phyloP scores from a whole-genome alignment of 2,888 invertebrate species.

The Apodemia zela region DNA sequence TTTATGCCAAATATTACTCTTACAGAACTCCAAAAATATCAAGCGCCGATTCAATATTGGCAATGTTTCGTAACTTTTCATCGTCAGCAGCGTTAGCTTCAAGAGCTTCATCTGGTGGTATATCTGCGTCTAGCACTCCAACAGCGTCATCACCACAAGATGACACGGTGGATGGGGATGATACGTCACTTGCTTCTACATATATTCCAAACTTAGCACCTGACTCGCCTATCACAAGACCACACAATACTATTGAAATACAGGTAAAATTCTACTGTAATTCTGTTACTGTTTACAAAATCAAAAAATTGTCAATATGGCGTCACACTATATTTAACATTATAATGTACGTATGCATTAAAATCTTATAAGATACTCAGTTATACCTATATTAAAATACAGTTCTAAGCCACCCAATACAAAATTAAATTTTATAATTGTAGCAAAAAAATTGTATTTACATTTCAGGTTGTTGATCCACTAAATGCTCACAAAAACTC shows the following conservation, averaged over 20 bases:
- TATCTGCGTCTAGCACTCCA: conserved; percentile 86
- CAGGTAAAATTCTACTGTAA: conserved; percentile 45
- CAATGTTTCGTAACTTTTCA: conserved; percentile 88
- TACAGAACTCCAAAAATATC: conserved; percentile 83
- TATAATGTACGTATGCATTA: too few relatives aligned
- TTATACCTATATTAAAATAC: too few relatives aligned
- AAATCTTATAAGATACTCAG: too few relatives aligned
- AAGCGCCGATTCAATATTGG: conserved; percentile 89
- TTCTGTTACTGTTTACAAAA: not conserved
- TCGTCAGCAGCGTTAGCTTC: conserved; percentile 82
- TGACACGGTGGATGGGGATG: conserved; percentile 84
- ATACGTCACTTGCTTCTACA: conserved; percentile 86
- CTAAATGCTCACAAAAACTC: conserved; percentile 83
- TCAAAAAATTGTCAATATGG: too few relatives aligned
- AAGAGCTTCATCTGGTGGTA: conserved; percentile 81
- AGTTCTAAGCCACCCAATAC: not conserved
- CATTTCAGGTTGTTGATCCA: conserved; percentile 82
- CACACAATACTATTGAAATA: conserved; percentile 70
- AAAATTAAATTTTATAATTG: conserved; percentile 15
- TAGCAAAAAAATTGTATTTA: conserved; percentile 7
- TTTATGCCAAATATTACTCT: conserved; percentile 27
- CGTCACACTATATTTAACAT: too few relatives aligned
- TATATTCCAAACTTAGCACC: conserved; percentile 77
- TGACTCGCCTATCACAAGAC: conserved; percentile 81
- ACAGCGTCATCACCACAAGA: conserved; percentile 88